Conservation (phyloP, 1,140 invertebrate species). For the Scaptomyza hsui region DNA sequence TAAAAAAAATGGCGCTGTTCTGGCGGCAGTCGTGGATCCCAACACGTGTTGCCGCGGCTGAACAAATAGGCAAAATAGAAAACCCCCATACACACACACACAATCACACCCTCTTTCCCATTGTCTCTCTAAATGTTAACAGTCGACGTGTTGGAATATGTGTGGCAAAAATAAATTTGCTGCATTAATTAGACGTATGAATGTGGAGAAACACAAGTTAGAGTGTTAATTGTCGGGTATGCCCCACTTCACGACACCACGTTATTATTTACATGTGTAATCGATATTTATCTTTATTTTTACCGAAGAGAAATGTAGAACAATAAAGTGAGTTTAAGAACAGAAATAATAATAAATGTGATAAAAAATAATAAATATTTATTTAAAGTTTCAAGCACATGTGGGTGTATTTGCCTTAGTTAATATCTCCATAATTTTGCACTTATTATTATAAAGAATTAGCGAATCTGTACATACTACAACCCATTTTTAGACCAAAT, state of each 20-base stretch:
- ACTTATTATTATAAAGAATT: too few relatives aligned
- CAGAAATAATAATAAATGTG: too few relatives aligned
- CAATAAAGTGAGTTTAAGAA: too few relatives aligned
- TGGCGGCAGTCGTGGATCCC: slow-evolving; percentile 9
- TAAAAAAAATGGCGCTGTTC: slow-evolving; percentile 24
- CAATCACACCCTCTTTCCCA: slow-evolving; percentile 8
- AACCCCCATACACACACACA: background rate
- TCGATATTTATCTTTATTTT: too few relatives aligned
- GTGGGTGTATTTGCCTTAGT: too few relatives aligned
- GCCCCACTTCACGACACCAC: background rate
- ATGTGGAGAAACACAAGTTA: background rate
- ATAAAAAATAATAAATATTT: too few relatives aligned
- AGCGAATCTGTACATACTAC: too few relatives aligned
- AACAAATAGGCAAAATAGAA: slow-evolving; percentile 46
- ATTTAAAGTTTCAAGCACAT: too few relatives aligned
- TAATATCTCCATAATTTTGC: too few relatives aligned
- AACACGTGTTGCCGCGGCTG: slow-evolving; percentile 61
- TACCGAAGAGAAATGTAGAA: too few relatives aligned
- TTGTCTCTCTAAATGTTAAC: slow-evolving; percentile 1
- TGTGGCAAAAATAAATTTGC: slow-evolving; percentile 41
- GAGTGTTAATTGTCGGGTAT: background rate
- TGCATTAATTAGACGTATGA: slow-evolving; percentile 45
- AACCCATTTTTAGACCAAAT: too few relatives aligned
- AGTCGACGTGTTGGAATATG: slow-evolving; percentile 9
- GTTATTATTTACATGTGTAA: background rate